Percentiles rank a stretch among this genome's conserved stretches.
phyloP scores from a whole-genome alignment of 92 coral and sea anemone species.

The Porites rus region DNA sequence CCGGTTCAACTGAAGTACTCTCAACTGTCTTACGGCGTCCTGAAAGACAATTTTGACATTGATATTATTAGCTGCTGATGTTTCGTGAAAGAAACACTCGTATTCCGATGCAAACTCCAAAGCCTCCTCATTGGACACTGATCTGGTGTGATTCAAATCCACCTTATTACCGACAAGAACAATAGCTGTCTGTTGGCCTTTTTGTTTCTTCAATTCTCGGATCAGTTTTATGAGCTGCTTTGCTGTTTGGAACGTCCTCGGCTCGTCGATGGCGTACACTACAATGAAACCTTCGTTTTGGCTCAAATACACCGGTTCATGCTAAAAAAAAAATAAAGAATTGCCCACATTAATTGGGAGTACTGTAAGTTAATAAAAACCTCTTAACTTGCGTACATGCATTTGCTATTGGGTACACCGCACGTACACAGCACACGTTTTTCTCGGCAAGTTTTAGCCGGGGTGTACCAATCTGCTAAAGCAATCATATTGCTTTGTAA shows the following conservation, averaged over 20 bases:
- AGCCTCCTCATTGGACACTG: slow-evolving; percentile 78
- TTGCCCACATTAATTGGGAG: not conserved
- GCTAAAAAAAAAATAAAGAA: slow-evolving; percentile 41
- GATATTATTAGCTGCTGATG: slow-evolving; percentile 82
- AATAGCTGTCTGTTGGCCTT: slow-evolving; percentile 73
- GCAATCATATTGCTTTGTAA: too few species aligned
- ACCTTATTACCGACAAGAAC: slow-evolving; percentile 87
- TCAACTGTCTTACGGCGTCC: slow-evolving; percentile 81
- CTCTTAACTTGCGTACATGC: too few species aligned
- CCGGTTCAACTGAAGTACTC: slow-evolving; percentile 67
- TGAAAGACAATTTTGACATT: slow-evolving; percentile 82
- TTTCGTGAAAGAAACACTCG: slow-evolving; percentile 86
- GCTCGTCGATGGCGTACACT: slow-evolving; percentile 86
- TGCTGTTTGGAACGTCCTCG: slow-evolving; percentile 84
- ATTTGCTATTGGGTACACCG: too few species aligned
- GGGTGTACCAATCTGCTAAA: too few species aligned
- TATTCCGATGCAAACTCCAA: slow-evolving; percentile 78
- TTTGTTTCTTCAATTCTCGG: slow-evolving; percentile 87
- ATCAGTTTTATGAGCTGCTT: slow-evolving; percentile 85
- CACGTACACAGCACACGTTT: too few species aligned
- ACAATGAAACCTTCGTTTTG: slow-evolving; percentile 90
- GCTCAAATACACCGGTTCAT: slow-evolving; percentile 88
- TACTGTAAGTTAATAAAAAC: too few species aligned
- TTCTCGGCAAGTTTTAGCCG: too few species aligned
- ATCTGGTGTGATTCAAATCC: slow-evolving; percentile 81